phyloP scores from a whole-genome alignment of 2,113 vertebrate genomes.

The Notiomystis cincta region DNA sequence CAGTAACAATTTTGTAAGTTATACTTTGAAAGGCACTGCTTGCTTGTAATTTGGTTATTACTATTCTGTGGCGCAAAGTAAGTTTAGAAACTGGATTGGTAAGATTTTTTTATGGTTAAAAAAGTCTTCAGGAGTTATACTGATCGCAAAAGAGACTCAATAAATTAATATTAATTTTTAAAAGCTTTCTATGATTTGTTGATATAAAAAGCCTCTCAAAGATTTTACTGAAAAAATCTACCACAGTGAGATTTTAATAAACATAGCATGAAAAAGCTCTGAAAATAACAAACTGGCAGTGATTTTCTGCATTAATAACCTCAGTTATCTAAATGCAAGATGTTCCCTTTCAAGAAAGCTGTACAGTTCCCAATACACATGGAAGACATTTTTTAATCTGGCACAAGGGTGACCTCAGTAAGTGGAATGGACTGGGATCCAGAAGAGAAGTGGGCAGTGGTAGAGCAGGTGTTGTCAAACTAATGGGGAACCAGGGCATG shows the following conservation, averaged over 20 bases:
- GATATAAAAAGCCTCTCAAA: not conserved
- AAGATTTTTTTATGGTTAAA: not conserved
- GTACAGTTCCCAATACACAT: not conserved
- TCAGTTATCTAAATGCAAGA: not conserved
- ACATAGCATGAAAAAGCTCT: not conserved
- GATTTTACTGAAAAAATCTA: not conserved
- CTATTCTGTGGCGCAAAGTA: not conserved
- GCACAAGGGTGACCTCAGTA: not conserved
- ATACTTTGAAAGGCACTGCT: not conserved
- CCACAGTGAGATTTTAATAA: not conserved
- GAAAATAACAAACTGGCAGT: not conserved
- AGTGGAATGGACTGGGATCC: not conserved
- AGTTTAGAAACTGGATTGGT: not conserved
- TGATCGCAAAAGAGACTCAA: not conserved
- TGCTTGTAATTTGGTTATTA: not conserved
- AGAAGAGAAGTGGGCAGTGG: not conserved
- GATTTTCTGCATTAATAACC: not conserved
- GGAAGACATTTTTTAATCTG: not conserved
- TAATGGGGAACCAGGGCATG: not conserved
- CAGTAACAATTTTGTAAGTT: not conserved
- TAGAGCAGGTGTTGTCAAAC: not conserved
- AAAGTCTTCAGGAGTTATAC: not conserved
- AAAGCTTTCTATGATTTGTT: not conserved
- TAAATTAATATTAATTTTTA: not conserved
- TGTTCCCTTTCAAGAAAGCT: not conserved